Evolutionary conservation across 2,888 invertebrate species (phyloP), one percentile per base, ranked within the genome.

Genomic region (Petrolisthes manimaculis): DNA sequence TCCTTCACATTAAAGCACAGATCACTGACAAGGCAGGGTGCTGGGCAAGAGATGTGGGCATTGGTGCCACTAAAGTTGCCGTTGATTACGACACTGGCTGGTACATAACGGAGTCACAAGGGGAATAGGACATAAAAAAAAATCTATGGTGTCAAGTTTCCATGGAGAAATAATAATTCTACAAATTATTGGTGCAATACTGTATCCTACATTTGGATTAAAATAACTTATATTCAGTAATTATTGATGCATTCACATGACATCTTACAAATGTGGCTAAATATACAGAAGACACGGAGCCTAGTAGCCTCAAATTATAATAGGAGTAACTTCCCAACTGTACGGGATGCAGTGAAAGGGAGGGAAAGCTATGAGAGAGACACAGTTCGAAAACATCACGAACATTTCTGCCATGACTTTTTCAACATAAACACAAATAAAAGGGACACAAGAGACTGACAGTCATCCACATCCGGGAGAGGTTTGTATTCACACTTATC

Each of bases 211-310:
- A 89, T 85, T 85, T 89, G 81, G 87, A 89, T 85, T 89, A 89
- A 89, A 89, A 89, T 89, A 89, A 89, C 85, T 89, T 83, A 87
- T 87, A 87, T 83, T 83, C 71, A 71, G 79, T 89, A 84, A 89
- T 84, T 80, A 84, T 81, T 89, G 81, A 85, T 85, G 81, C 85
- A 85, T 89, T 74, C 61, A 83, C 78, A 84, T 89, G 85, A 89
- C 84, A 84, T 85, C 84, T 84, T 84, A 89, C 78, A 85, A 80
- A 85, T 79, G 79, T 89, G 85, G 88, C 88, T 89, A 89, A 89
- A 89, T 89, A 89, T 89, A 89, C 88, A 89, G 88, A 89, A 85
- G 84, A 85, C 85, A 89, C 84, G 81, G 88, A 79, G 83, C 88
- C 85, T 84, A 84, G 88, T 89, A 82, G 88, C 88, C 88, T 89